Conservation (phyloP, 1,140 invertebrate genomes). For the Pseudachorutes palmiensis region DNA sequence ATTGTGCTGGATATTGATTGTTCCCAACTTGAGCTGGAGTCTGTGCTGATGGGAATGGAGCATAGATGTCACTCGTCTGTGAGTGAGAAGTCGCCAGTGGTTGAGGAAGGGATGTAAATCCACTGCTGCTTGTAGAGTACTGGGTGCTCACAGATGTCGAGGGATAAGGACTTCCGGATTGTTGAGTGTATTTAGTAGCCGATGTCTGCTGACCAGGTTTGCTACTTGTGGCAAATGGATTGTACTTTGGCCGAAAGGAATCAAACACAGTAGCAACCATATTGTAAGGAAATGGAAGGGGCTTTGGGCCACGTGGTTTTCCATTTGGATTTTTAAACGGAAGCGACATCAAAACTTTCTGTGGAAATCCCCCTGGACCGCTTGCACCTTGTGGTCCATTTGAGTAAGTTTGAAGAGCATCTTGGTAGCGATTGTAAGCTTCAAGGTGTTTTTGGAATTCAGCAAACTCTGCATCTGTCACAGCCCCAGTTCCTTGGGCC, state of each 20-base stretch:
- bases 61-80: neutral
- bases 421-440: neutral
- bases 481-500: no score
- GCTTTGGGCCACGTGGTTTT: constrained; percentile 1
- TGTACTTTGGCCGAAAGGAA: neutral
- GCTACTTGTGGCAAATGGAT: neutral
- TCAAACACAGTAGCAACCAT: neutral
- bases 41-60: constrained; percentile 1
- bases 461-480: neutral
- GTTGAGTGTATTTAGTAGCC: no score
- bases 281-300: constrained; percentile 1
- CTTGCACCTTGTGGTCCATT: neutral
- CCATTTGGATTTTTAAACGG: neutral
- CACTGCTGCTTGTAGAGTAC: neutral
- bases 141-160: neutral
- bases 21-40: no score
- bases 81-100: neutral
- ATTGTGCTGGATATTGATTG: neutral
- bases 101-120: neutral
- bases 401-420: neutral
- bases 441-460: constrained; percentile 2
- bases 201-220: no score
- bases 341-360: neutral
- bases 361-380: neutral
- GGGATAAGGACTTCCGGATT: no score